Evolutionary conservation across 2,113 vertebrate genomes (phyloP).

Genomic region (Python bivittatus): DNA sequence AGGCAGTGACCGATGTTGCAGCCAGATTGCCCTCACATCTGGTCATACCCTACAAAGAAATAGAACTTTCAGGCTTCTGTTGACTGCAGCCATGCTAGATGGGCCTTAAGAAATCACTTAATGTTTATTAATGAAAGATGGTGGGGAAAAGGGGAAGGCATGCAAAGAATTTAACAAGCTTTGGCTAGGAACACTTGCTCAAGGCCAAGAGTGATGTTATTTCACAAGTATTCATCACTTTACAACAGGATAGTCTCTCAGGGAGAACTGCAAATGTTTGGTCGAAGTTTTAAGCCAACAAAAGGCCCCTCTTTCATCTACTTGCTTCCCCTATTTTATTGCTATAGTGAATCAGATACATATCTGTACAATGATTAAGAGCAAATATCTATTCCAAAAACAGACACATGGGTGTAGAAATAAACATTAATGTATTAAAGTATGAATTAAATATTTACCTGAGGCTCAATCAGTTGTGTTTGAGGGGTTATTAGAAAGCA

Average conservation of each 20-base stretch:
- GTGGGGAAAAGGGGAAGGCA: neutral
- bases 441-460: neutral
- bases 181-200: neutral
- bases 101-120: neutral
- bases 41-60: neutral
- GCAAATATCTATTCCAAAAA: neutral
- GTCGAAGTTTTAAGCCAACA: neutral
- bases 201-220: slow-evolving; percentile 1
- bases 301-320: neutral
- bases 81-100: neutral
- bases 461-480: neutral
- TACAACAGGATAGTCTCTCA: neutral
- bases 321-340: neutral
- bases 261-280: neutral
- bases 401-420: neutral
- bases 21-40: neutral
- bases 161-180: slow-evolving; percentile 20
- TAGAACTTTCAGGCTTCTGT: neutral
- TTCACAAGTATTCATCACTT: neutral
- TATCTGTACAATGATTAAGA: no score
- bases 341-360: neutral
- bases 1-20: neutral
- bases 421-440: neutral
- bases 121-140: slow-evolving; percentile 10
- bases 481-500: neutral